phyloP scores from a whole-genome alignment of 2,888 invertebrate species.

The Lasioglossum oenotherae region DNA sequence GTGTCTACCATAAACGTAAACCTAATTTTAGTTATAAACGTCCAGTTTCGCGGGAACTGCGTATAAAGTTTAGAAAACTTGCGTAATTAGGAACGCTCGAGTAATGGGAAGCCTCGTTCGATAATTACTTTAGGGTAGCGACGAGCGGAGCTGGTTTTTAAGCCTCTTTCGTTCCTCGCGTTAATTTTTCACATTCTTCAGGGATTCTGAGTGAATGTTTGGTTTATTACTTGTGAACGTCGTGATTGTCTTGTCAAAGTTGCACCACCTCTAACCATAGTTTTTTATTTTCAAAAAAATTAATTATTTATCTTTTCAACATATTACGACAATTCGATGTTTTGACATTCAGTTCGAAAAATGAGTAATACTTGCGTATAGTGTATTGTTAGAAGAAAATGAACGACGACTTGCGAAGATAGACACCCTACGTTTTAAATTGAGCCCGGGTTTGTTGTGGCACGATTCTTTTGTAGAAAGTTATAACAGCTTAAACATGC shows the following conservation, averaged over 20 bases:
- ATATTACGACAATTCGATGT: neutral
- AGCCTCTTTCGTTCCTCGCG: neutral
- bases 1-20: neutral
- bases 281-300: too few species aligned
- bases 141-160: neutral
- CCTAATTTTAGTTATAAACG: neutral
- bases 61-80: conserved; percentile 7
- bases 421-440: too few species aligned
- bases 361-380: too few species aligned
- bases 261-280: neutral
- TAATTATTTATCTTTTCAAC: too few species aligned
- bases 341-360: neutral
- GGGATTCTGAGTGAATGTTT: neutral
- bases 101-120: neutral
- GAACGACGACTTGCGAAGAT: too few species aligned
- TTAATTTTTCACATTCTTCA: neutral
- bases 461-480: neutral
- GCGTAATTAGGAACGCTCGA: neutral
- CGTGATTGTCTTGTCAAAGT: neutral
- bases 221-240: neutral
- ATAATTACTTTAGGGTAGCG: neutral
- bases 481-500: neutral
- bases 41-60: neutral
- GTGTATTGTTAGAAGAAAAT: too few species aligned
- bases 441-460: too few species aligned